Percentiles rank a stretch among this genome's conserved stretches.
phyloP scores from a whole-genome alignment of 2,113 vertebrate genomes.

The Nerophis lumbriciformis region DNA sequence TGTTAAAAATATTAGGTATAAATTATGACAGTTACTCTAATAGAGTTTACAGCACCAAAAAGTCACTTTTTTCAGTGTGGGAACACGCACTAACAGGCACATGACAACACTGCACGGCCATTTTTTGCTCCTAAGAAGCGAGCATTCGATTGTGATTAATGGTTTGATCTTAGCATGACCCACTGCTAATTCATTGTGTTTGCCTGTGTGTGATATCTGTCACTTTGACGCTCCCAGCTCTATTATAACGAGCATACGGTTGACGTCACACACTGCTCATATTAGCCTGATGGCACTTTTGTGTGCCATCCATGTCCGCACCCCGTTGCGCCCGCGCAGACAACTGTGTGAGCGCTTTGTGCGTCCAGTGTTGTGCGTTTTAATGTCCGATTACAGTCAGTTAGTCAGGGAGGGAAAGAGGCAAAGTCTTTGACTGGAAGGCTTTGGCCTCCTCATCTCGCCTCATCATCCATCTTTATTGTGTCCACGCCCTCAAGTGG shows the following conservation, averaged over 20 bases:
- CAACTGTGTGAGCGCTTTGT: slow-evolving; percentile 12
- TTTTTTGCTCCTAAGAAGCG: slow-evolving; percentile 28
- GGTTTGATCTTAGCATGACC: slow-evolving; percentile 49
- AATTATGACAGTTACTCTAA: too few species aligned
- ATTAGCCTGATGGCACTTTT: slow-evolving; percentile 59
- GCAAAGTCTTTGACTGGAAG: slow-evolving; percentile 51
- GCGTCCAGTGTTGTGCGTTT: slow-evolving; percentile 52
- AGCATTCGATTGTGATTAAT: slow-evolving; percentile 45
- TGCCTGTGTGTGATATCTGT: slow-evolving; percentile 54
- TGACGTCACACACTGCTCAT: slow-evolving; percentile 62
- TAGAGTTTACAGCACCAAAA: too few species aligned
- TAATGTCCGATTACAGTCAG: slow-evolving; percentile 57
- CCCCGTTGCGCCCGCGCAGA: slow-evolving; percentile 20
- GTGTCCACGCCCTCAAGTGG: slow-evolving; percentile 30
- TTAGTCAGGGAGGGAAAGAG: slow-evolving; percentile 53
- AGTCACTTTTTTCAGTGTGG: too few species aligned
- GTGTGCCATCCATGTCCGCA: slow-evolving; percentile 25
- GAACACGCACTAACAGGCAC: background rate
- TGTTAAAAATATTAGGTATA: too few species aligned
- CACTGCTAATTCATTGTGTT: slow-evolving; percentile 42
- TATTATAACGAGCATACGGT: slow-evolving; percentile 69
- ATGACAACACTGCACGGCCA: slow-evolving; percentile 19
- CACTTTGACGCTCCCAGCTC: slow-evolving; percentile 62
- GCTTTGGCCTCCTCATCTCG: slow-evolving; percentile 25
- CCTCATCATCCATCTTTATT: slow-evolving; percentile 59